These are phyloP conservation scores for Pararge aegeria DNA, from an alignment of 1,140 invertebrate species.

Conservation along the genomic window DNA sequence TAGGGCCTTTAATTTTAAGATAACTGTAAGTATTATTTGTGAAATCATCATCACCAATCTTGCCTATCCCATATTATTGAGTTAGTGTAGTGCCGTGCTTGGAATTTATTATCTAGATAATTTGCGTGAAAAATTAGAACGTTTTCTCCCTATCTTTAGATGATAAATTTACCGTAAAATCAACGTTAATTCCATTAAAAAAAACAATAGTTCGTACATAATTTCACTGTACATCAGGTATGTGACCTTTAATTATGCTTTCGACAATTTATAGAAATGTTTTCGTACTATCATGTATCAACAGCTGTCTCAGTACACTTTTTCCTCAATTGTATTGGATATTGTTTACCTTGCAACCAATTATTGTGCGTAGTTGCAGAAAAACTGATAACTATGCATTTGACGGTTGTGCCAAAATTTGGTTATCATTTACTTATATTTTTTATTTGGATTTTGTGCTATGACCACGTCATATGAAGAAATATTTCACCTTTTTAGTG, in stretches of 20 bases:
- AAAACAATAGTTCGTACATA: not conserved
- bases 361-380: not conserved
- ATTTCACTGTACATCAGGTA: not conserved
- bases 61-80: too few species aligned
- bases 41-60: constrained; percentile 3
- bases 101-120: too few species aligned
- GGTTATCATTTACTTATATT: too few species aligned
- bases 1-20: constrained; percentile 64
- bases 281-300: not conserved
- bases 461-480: too few species aligned
- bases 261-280: not conserved
- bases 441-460: too few species aligned
- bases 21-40: constrained; percentile 61
- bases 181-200: not conserved
- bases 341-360: not conserved
- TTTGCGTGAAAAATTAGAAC: not conserved
- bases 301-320: constrained; percentile 2
- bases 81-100: too few species aligned
- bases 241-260: not conserved
- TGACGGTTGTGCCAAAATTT: too few species aligned
- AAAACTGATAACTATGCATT: not conserved
- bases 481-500: too few species aligned
- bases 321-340: not conserved
- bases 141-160: not conserved
- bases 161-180: not conserved